phyloP scores from a whole-genome alignment of 2,797 vertebrate species.

The Harpagifer antarcticus region DNA sequence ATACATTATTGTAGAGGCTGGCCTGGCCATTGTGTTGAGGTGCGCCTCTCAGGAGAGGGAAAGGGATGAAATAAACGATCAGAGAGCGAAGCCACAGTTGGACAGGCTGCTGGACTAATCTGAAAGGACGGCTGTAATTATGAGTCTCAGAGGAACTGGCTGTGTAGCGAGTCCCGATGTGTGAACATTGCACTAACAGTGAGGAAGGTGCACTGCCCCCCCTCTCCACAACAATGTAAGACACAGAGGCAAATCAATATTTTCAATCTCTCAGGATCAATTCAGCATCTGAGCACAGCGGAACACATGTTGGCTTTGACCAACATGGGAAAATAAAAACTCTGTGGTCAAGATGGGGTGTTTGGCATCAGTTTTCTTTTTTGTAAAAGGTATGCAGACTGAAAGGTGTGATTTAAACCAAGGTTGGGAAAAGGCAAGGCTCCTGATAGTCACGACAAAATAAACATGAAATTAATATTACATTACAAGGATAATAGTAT shows the following conservation, averaged over 20 bases:
- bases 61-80: constrained; percentile 90
- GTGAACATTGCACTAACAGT: constrained; percentile 93
- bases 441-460: constrained; percentile 13
- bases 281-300: constrained; percentile 94
- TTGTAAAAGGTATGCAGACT: constrained; percentile 10
- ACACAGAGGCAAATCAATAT: constrained; percentile 98
- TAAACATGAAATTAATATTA: constrained; percentile 21
- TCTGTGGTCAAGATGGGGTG: constrained; percentile 75
- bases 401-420: constrained; percentile 40
- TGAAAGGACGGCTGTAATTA: constrained; percentile 96
- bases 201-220: constrained; percentile 77
- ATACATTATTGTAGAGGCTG: constrained; percentile 94
- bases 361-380: constrained; percentile 9
- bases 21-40: constrained; percentile 92
- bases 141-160: constrained; percentile 92
- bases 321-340: constrained; percentile 97
- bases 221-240: constrained; percentile 88
- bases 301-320: constrained; percentile 93
- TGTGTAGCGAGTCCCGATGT: constrained; percentile 93
- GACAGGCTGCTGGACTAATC: constrained; percentile 95
- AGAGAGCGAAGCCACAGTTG: constrained; percentile 81
- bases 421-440: constrained; percentile 30
- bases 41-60: constrained; percentile 89
- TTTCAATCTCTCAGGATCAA: constrained; percentile 99
- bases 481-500: constrained; percentile 28